Percentiles rank a stretch among this genome's conserved stretches.
These are phyloP conservation scores for Thunnus maccoyii DNA, from an alignment of 2,113 vertebrate species.

Conservation along the genomic window DNA sequence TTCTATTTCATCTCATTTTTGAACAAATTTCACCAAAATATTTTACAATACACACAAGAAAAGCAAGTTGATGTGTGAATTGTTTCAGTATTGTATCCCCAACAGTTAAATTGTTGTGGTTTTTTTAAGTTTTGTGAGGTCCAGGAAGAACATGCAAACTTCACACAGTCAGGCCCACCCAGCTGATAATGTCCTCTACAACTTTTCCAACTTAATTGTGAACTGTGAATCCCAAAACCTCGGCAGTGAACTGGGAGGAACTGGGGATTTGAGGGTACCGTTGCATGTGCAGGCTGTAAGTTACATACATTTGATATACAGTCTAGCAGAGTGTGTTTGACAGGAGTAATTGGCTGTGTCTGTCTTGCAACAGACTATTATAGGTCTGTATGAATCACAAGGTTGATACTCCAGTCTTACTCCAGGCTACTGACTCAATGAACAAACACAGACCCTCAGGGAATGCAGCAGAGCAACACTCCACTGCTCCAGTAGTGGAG, in stretches of 20 bases:
- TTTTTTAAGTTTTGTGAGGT: no score
- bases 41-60: no score
- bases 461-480: conserved; percentile 1
- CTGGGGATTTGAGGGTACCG: not conserved
- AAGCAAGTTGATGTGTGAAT: no score
- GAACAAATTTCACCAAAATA: no score
- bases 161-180: no score
- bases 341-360: not conserved
- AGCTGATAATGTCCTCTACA: no score
- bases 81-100: no score
- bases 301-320: not conserved
- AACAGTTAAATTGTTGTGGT: no score
- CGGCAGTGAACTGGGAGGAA: not conserved
- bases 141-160: no score
- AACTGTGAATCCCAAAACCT: not conserved
- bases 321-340: not conserved
- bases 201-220: not conserved
- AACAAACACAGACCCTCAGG: conserved; percentile 5
- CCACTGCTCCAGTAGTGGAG: not conserved
- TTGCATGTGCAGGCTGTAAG: not conserved
- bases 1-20: no score
- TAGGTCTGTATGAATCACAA: conserved; percentile 13
- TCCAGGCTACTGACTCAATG: not conserved
- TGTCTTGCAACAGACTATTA: not conserved
- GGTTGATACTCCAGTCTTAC: conserved; percentile 1